Percentiles rank a stretch among this genome's conserved stretches.
Conservation (phyloP, 2,797 vertebrate species). For the Amblyopsis hoosieri region DNA sequence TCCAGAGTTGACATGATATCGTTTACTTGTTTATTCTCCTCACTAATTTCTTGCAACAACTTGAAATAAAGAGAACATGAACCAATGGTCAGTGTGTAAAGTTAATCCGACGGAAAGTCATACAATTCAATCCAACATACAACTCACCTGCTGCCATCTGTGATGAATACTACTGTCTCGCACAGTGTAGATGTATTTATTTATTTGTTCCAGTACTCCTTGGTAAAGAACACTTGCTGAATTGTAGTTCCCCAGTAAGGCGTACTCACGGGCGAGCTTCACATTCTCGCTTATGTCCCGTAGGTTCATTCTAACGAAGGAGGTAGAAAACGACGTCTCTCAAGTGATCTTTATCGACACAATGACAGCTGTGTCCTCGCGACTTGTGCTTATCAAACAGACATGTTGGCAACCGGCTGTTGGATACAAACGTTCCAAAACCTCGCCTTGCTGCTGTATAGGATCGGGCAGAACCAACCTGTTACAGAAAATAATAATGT, state of each 20-base stretch:
- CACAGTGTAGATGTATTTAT: conserved; percentile 85
- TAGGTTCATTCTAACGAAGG: conserved; percentile 86
- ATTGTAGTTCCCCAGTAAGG: conserved; percentile 94
- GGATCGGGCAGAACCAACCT: no score
- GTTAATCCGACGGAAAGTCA: no score
- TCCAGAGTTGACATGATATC: conserved; percentile 93
- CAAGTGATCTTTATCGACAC: not conserved
- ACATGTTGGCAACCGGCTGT: no score
- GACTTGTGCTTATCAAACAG: no score
- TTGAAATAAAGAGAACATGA: conserved; percentile 46
- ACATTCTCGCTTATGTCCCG: conserved; percentile 95
- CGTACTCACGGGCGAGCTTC: conserved; percentile 95
- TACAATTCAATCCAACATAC: no score
- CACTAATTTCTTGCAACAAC: conserved; percentile 94
- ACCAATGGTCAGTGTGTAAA: no score
- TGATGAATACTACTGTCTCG: conserved; percentile 86
- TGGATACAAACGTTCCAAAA: no score
- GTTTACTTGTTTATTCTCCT: conserved; percentile 92
- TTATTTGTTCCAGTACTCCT: conserved; percentile 94
- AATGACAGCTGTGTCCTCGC: no score
- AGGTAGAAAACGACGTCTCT: conserved; percentile 2
- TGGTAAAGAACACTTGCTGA: conserved; percentile 94
- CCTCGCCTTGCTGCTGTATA: no score
- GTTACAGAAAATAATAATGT: no score
- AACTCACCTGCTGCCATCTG: conserved; percentile 92